A percentile compares a stretch with the other conserved stretches of the same genome.
phyloP scores from a whole-genome alignment of 1,140 invertebrate species.

The Drosophila guanche region DNA sequence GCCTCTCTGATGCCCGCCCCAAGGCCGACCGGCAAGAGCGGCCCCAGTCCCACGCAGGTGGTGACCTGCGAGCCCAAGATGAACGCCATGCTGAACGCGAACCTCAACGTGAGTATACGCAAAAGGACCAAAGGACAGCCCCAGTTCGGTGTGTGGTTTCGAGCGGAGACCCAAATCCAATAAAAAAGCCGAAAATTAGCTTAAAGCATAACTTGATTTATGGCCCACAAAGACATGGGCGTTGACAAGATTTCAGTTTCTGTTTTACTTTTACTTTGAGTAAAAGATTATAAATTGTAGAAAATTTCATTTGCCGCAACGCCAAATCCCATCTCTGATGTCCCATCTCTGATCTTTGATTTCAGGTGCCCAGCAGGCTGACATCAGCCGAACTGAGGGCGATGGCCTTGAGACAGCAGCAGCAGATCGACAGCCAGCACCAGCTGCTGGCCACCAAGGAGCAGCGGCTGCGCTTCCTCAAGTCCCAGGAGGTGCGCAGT shows the following conservation, averaged over 20 bases:
- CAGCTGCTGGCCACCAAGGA: conserved; percentile 95
- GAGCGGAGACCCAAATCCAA: conserved; percentile 28
- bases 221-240: conserved; percentile 53
- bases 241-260: conserved; percentile 61
- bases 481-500: conserved; percentile 92
- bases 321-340: conserved; percentile 29
- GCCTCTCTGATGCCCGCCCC: conserved; percentile 67
- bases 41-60: conserved; percentile 58
- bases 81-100: conserved; percentile 36
- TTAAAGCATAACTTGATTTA: conserved; percentile 81
- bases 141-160: not conserved
- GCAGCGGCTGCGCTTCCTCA: conserved; percentile 96
- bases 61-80: conserved; percentile 80
- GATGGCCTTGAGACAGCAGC: conserved; percentile 97
- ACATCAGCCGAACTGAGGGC: conserved; percentile 96
- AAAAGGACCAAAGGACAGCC: conserved; percentile 39
- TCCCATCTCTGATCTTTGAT: conserved; percentile 66
- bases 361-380: conserved; percentile 92
- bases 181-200: conserved; percentile 76
- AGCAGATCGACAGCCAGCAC: conserved; percentile 97
- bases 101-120: conserved; percentile 73
- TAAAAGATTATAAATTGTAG: conserved; percentile 69
- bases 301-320: conserved; percentile 70
- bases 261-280: conserved; percentile 33
- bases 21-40: conserved; percentile 34